Conservation (phyloP, 2,113 vertebrate genomes). For the Scatophagus argus region DNA sequence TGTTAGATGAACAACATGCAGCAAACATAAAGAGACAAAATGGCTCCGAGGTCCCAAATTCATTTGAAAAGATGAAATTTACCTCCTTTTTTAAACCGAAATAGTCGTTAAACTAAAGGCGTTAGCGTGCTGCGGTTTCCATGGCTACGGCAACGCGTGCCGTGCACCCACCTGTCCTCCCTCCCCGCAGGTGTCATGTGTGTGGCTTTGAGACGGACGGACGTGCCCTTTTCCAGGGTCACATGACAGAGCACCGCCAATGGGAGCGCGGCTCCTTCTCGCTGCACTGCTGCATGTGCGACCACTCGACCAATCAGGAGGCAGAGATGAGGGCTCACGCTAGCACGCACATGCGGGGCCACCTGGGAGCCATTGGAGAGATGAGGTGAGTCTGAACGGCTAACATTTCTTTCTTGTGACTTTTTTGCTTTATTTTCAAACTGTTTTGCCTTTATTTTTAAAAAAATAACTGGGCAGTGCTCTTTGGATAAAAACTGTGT, state of each 20-base stretch:
- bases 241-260: slow-evolving; percentile 79
- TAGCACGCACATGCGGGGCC: slow-evolving; percentile 60
- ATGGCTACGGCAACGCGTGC: neutral
- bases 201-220: slow-evolving; percentile 79
- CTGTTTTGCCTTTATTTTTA: no score
- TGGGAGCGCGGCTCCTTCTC: slow-evolving; percentile 77
- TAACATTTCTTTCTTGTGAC: no score
- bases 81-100: no score
- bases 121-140: no score
- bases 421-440: no score
- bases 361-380: neutral
- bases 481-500: no score
- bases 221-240: slow-evolving; percentile 72
- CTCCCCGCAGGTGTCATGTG: slow-evolving; percentile 73
- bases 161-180: neutral
- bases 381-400: slow-evolving; percentile 42
- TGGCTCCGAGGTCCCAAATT: no score
- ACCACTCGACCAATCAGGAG: slow-evolving; percentile 79
- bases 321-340: slow-evolving; percentile 75
- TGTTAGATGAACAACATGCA: no score
- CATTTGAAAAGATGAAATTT: no score
- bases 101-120: no score
- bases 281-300: slow-evolving; percentile 78
- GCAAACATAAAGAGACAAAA: no score
- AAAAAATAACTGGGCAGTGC: no score